Base-by-base conservation (phyloP, 2,113 vertebrate species). In the Lepidothrix coronata region DNA sequence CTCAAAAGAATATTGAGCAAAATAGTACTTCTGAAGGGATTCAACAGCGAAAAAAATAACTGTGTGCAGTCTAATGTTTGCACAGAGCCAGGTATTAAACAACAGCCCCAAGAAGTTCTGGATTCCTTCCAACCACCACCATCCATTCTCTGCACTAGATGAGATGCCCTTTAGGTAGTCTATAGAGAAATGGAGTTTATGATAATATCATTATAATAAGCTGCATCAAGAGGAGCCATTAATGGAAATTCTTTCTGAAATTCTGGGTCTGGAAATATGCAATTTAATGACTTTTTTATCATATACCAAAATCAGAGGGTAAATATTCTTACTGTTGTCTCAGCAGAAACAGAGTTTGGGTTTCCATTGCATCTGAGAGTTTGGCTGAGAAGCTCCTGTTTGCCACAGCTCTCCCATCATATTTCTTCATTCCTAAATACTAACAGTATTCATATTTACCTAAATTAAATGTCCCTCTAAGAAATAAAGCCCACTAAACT, bases 391-490 rank as follows among this genome's bases (percentile, higher is more conserved):
- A 93, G 16, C 55, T 88, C 39, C 5, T 1, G 2, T 8, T 6
- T 55, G 11, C 33, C 51, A 88, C 43, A 65, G 22, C 25, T 68
- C 54, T 65, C 51, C 51, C 44, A 44, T 78, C 30, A 67, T 11
- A 16, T 59, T 84, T 89, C 46, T 48, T 79, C 46, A 72, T 46
- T 87, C 37, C 48, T 72, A 67, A 84, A 81, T 68, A 35, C 52
- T 52, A 81, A 18, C 19, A 41, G 14, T 35, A 65, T 74, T 71
- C n/a, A 6, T 37, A 37, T n/a, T 73, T 58, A 66, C 31, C 51
- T 61, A 81, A 77, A 92, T 75, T 37, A 95, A 86, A 85, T 41
- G 31, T 33, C 46, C 18, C 48, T 86, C 11, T 39, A 52, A 91
- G 48, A 93, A 75, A 93, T 37, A 2, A 89, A 78, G 61, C 37